These are phyloP conservation scores for Heterotis niloticus DNA, from an alignment of 2,113 vertebrate genomes.

Conservation along the genomic window DNA sequence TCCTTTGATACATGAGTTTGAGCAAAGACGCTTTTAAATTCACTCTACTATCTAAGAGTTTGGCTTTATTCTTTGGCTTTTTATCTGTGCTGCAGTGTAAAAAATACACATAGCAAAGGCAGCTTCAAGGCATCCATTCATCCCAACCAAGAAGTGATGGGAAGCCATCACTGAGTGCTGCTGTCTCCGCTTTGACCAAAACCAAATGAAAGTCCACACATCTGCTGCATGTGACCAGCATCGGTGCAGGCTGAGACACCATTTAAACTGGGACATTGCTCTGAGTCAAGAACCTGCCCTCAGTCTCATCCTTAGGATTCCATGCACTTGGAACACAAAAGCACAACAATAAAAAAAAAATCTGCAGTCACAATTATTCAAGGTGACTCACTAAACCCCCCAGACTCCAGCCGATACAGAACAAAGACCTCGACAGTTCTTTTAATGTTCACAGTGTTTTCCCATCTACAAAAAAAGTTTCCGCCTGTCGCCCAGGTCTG, in stretches of 20 bases:
- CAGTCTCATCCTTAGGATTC: no score
- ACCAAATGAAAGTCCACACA: no score
- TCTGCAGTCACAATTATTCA: constrained; percentile 15
- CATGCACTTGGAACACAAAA: not conserved
- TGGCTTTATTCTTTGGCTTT: not conserved
- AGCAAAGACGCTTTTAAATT: not conserved
- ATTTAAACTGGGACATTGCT: no score
- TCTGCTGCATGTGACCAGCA: no score
- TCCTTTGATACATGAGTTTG: not conserved
- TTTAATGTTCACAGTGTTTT: constrained; percentile 1
- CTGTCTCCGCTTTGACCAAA: no score
- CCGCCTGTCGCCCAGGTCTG: not conserved
- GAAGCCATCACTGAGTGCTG: no score
- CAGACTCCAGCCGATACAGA: not conserved
- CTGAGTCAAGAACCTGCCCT: no score
- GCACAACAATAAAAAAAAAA: constrained; percentile 9
- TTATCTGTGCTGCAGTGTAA: not conserved
- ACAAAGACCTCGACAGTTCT: not conserved
- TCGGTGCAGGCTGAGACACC: no score
- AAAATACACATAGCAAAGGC: not conserved
- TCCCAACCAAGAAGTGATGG: no score
- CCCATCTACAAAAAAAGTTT: constrained; percentile 20
- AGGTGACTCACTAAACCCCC: not conserved
- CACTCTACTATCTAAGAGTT: not conserved
- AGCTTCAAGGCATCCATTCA: not conserved